These are phyloP conservation scores for Pristionchus maxplancki DNA, from an alignment of 2,888 invertebrate species.

Conservation along the genomic window DNA sequence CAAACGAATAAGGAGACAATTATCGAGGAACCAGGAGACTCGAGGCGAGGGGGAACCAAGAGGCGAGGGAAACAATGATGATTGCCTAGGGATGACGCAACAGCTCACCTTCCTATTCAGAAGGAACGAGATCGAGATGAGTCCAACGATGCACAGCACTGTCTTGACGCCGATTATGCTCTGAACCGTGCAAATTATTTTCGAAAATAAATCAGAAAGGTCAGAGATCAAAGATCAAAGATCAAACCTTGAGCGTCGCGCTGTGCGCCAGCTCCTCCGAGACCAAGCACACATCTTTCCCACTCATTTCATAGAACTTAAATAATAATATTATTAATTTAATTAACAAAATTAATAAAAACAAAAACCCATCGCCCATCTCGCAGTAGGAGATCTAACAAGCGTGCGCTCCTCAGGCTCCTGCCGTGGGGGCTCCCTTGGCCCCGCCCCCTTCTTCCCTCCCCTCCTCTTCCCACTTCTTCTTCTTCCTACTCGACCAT, in stretches of 20 bases:
- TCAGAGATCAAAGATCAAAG: conserved; percentile 1
- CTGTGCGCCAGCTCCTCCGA: conserved; percentile 43
- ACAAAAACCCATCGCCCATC: background rate
- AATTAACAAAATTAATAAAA: background rate
- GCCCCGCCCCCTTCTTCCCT: conserved; percentile 14
- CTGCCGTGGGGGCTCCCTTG: background rate
- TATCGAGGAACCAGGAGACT: background rate
- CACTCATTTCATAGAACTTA: conserved; percentile 19
- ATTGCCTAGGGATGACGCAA: background rate
- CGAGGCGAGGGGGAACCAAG: background rate
- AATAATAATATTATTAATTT: background rate
- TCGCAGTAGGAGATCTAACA: background rate
- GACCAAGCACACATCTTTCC: background rate
- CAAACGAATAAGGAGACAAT: background rate
- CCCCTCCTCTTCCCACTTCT: background rate
- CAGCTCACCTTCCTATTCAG: conserved; percentile 7
- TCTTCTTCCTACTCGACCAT: background rate
- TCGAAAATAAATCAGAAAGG: background rate
- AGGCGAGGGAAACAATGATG: background rate
- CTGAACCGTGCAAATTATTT: background rate
- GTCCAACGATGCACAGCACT: conserved; percentile 27
- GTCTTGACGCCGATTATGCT: conserved; percentile 34
- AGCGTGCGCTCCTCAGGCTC: background rate
- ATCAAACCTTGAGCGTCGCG: conserved; percentile 22
- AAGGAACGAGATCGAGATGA: background rate